A percentile compares a stretch with the other conserved stretches of the same genome.
Evolutionary conservation across 2,888 invertebrate species (phyloP).

Genomic region (Embidobia sp.): DNA sequence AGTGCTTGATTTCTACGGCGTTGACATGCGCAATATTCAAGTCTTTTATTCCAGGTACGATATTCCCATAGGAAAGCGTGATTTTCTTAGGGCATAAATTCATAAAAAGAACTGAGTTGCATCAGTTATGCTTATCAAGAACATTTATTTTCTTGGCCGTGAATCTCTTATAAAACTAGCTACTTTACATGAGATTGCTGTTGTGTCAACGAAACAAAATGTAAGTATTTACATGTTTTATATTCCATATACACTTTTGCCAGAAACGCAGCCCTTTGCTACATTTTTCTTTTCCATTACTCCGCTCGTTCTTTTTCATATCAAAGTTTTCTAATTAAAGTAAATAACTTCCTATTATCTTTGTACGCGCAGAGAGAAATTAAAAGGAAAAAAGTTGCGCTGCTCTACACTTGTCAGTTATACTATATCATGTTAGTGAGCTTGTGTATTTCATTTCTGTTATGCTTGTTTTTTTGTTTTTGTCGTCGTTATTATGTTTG

Average conservation of each 20-base stretch:
- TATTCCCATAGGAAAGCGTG: neutral
- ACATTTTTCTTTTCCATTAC: too few relatives aligned
- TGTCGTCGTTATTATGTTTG: too few relatives aligned
- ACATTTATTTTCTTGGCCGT: conserved; percentile 11
- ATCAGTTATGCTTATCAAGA: conserved; percentile 33
- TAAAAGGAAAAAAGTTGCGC: too few relatives aligned
- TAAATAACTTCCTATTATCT: too few relatives aligned
- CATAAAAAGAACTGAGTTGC: conserved; percentile 20
- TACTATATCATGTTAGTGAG: too few relatives aligned
- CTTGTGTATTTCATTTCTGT: too few relatives aligned
- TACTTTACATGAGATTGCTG: conserved; percentile 38
- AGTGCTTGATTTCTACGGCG: too few relatives aligned
- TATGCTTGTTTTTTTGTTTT: too few relatives aligned
- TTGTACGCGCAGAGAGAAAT: too few relatives aligned
- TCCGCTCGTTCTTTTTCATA: too few relatives aligned
- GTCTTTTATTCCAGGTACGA: neutral
- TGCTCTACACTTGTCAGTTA: too few relatives aligned
- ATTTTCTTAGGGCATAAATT: conserved; percentile 25
- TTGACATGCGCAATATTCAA: too few relatives aligned
- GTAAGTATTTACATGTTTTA: conserved; percentile 38
- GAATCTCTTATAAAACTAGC: conserved; percentile 26
- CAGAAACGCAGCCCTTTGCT: neutral
- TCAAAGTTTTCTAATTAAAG: conserved; percentile 19
- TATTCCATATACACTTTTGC: conserved; percentile 13
- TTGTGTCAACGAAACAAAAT: conserved; percentile 40